Evolutionary conservation across 1,140 invertebrate genomes (phyloP).

Genomic region (Tetramorium alpestre): DNA sequence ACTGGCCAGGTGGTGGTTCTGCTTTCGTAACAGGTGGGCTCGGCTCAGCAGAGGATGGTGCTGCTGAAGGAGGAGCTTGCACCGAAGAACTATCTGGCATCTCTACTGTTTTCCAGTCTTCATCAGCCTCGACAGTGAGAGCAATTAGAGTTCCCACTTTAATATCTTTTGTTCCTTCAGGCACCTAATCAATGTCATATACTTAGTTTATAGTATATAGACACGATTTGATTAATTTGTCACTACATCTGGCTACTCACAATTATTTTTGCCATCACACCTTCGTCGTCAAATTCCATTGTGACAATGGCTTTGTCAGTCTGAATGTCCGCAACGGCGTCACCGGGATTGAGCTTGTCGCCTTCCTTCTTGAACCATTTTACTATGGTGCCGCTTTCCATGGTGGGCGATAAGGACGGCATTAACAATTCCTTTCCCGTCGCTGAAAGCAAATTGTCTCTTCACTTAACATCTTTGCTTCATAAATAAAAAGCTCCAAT

Average conservation of each 20-base stretch:
- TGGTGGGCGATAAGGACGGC: slow-evolving; percentile 98
- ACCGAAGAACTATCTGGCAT: slow-evolving; percentile 76
- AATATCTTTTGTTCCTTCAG: slow-evolving; percentile 87
- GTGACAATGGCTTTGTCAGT: slow-evolving; percentile 99
- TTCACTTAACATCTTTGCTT: neutral
- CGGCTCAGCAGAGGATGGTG: slow-evolving; percentile 2
- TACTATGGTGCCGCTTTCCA: slow-evolving; percentile 98
- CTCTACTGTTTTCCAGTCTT: slow-evolving; percentile 87
- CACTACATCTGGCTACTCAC: slow-evolving; percentile 67
- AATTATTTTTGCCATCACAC: slow-evolving; percentile 97
- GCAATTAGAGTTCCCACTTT: slow-evolving; percentile 89
- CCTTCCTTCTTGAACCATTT: slow-evolving; percentile 99
- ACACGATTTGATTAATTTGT: neutral
- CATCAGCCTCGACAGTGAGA: slow-evolving; percentile 89
- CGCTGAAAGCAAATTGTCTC: slow-evolving; percentile 71
- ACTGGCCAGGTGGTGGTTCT: slow-evolving; percentile 79
- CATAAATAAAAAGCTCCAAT: neutral
- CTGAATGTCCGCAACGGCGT: slow-evolving; percentile 99
- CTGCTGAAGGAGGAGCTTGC: slow-evolving; percentile 19
- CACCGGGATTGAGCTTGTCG: slow-evolving; percentile 90
- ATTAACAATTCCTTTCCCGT: slow-evolving; percentile 86
- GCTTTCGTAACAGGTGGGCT: slow-evolving; percentile 19
- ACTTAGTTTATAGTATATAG: neutral
- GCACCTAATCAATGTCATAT: slow-evolving; percentile 76
- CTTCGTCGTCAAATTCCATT: slow-evolving; percentile 99